Conservation (phyloP, 2,797 vertebrate genomes). For the Alosa sapidissima region DNA sequence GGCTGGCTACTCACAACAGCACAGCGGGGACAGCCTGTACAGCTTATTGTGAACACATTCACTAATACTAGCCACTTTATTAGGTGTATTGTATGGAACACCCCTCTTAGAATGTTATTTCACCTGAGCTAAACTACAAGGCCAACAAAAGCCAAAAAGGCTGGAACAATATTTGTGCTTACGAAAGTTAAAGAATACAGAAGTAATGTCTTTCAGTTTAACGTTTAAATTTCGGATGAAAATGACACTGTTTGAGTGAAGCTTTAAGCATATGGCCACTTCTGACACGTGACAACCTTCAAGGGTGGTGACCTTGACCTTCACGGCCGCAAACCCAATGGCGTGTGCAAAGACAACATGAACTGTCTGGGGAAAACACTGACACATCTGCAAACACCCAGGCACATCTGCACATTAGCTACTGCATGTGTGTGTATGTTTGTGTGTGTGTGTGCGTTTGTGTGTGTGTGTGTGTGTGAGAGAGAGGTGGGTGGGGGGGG, state of each 20-base stretch:
- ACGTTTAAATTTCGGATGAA: background rate
- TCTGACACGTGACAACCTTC: background rate
- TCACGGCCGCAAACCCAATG: background rate
- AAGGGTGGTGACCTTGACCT: background rate
- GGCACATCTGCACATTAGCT: constrained; percentile 12
- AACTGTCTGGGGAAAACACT: constrained; percentile 13
- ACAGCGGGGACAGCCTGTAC: background rate
- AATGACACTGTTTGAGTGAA: background rate
- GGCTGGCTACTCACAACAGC: background rate
- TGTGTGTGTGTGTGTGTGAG: background rate
- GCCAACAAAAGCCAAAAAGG: background rate
- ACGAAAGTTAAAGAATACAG: background rate
- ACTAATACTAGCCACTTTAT: background rate
- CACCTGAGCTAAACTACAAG: background rate
- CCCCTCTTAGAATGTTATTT: background rate
- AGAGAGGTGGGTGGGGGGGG: no score
- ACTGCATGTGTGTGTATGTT: background rate
- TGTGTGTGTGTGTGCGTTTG: background rate
- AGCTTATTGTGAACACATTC: background rate
- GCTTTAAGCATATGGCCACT: background rate
- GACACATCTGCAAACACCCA: background rate
- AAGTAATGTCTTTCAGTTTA: no score
- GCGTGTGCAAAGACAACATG: background rate
- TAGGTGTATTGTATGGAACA: background rate
- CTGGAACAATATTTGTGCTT: background rate